These are phyloP conservation scores for Radopholus similis DNA, from an alignment of 1,140 invertebrate genomes.

Conservation along the genomic window DNA sequence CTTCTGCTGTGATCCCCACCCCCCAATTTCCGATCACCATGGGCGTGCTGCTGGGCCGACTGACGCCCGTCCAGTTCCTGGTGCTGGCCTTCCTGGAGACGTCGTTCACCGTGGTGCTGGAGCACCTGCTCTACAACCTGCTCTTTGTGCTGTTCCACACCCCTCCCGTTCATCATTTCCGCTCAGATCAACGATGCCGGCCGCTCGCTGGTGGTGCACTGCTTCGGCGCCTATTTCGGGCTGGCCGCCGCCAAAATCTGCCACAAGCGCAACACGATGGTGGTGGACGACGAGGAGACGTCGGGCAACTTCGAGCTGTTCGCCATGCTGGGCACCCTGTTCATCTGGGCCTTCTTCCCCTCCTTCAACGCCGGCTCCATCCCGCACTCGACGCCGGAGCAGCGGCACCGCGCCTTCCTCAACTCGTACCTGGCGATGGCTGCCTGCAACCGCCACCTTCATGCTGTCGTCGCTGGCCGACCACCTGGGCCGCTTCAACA, in stretches of 20 bases:
- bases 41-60: conserved; percentile 65
- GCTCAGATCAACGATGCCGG: conserved; percentile 68
- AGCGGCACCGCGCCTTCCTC: conserved; percentile 63
- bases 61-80: conserved; percentile 61
- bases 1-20: too few species aligned
- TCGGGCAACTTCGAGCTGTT: conserved; percentile 52
- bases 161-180: neutral
- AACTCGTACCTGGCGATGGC: conserved; percentile 64
- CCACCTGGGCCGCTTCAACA: conserved; percentile 52
- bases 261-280: conserved; percentile 32
- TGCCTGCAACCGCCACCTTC: conserved; percentile 63
- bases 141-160: conserved; percentile 20
- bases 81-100: conserved; percentile 64
- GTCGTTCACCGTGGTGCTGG: conserved; percentile 61
- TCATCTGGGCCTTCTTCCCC: conserved; percentile 65
- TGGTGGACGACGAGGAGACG: conserved; percentile 51
- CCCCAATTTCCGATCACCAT: too few species aligned
- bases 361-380: conserved; percentile 61
- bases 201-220: conserved; percentile 86
- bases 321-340: conserved; percentile 61
- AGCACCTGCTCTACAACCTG: conserved; percentile 61
- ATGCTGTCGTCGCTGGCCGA: conserved; percentile 61
- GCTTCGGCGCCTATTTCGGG: conserved; percentile 90
- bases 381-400: conserved; percentile 41
- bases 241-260: conserved; percentile 40